Evolutionary conservation across 2,113 vertebrate genomes (phyloP).

Genomic region (Sinocyclocheilus rhinocerous): DNA sequence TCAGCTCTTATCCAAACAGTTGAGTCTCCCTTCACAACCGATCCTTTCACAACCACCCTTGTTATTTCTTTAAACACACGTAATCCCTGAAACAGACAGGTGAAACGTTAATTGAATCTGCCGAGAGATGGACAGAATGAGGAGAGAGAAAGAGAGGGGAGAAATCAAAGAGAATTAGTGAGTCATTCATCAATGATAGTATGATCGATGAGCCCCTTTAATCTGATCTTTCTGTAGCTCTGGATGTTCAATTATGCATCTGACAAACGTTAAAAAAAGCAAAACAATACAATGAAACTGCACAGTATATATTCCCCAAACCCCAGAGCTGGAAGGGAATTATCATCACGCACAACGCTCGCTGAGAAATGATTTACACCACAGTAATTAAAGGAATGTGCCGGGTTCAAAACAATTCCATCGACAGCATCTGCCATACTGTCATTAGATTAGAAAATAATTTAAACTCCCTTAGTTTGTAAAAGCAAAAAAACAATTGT

Average conservation of each 20-base stretch:
- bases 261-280: slow-evolving; percentile 14
- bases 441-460: not conserved
- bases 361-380: not conserved
- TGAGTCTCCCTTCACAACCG: not conserved
- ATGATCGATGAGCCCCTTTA: slow-evolving; percentile 18
- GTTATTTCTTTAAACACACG: not conserved
- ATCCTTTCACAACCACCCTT: not conserved
- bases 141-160: not conserved
- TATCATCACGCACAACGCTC: not conserved
- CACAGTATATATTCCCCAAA: slow-evolving; percentile 16
- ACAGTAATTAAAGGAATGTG: not conserved
- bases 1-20: not conserved
- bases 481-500: not conserved
- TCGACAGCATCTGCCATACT: not conserved
- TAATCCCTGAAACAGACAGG: not conserved
- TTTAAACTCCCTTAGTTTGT: not conserved
- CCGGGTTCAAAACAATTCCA: not conserved
- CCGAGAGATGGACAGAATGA: slow-evolving; percentile 12
- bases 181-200: slow-evolving; percentile 31
- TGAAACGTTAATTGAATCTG: slow-evolving; percentile 5
- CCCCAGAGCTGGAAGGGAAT: not conserved
- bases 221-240: slow-evolving; percentile 29
- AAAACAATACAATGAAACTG: slow-evolving; percentile 20
- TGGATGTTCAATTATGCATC: slow-evolving; percentile 26
- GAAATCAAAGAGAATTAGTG: slow-evolving; percentile 32